These are phyloP conservation scores for Falco punctatus DNA, from an alignment of 2,113 vertebrate genomes.

Conservation along the genomic window DNA sequence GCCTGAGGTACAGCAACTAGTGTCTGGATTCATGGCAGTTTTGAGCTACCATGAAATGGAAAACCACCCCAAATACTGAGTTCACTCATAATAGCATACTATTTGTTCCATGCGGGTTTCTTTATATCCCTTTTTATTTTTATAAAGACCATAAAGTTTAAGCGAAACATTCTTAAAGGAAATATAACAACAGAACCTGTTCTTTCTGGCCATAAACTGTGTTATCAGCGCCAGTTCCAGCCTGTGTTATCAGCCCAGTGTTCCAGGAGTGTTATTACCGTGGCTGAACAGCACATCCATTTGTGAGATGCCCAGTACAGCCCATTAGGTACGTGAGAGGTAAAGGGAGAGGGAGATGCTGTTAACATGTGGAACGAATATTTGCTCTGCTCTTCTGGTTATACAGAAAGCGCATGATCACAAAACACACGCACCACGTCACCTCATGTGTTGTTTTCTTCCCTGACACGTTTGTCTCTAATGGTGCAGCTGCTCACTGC, in stretches of 20 bases:
- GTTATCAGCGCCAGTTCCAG: neutral
- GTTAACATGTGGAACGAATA: neutral
- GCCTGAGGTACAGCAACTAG: neutral
- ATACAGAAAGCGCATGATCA: neutral
- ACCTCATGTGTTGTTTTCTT: neutral
- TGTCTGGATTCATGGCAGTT: neutral
- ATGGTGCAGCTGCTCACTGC: neutral
- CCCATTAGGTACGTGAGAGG: neutral
- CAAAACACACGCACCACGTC: neutral
- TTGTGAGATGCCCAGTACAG: constrained; percentile 1
- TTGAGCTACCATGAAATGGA: neutral
- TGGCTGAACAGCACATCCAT: neutral
- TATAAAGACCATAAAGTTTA: neutral
- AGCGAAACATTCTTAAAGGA: neutral
- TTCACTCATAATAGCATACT: neutral
- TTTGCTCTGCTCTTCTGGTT: constrained; percentile 8
- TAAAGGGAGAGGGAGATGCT: neutral
- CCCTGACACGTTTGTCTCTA: neutral
- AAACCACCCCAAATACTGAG: neutral
- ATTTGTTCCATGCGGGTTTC: neutral
- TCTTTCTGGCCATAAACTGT: neutral
- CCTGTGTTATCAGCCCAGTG: neutral
- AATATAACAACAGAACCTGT: neutral
- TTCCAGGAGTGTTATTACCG: neutral
- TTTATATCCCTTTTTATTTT: neutral